A percentile compares a stretch with the other conserved stretches of the same genome.
phyloP scores from a whole-genome alignment of 1,140 invertebrate genomes.

The Olivierus martensii region DNA sequence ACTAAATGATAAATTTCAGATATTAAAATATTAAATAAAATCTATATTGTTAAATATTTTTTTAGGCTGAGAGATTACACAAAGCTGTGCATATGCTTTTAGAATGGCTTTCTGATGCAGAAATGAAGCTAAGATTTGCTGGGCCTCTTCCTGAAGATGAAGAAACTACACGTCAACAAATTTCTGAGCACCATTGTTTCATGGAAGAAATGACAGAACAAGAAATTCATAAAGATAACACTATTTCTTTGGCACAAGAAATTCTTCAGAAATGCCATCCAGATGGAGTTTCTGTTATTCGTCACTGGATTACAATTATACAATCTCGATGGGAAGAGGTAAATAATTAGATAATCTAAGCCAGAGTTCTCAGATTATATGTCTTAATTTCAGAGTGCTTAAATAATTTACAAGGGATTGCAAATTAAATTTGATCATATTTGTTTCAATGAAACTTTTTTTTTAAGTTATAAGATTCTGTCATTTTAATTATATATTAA shows the following conservation, averaged over 20 bases:
- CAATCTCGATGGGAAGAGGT: slow-evolving; percentile 93
- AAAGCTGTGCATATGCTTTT: slow-evolving; percentile 83
- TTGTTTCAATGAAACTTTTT: too few species aligned
- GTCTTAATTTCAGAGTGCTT: too few species aligned
- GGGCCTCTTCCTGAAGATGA: slow-evolving; percentile 82
- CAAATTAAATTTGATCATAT: too few species aligned
- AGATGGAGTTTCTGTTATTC: slow-evolving; percentile 83
- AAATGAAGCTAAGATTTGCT: slow-evolving; percentile 74
- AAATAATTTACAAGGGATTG: too few species aligned
- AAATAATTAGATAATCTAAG: neutral
- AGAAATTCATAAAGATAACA: slow-evolving; percentile 71
- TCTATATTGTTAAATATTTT: neutral
- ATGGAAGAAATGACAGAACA: slow-evolving; percentile 68
- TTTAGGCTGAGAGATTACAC: slow-evolving; percentile 76
- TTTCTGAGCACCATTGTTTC: slow-evolving; percentile 74
- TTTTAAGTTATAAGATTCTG: too few species aligned
- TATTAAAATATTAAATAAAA: too few species aligned
- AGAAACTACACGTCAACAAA: slow-evolving; percentile 64
- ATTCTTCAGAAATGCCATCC: slow-evolving; percentile 86
- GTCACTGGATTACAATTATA: slow-evolving; percentile 95
- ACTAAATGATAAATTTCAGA: too few species aligned
- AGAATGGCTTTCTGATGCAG: slow-evolving; percentile 91
- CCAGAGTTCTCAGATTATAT: too few species aligned
- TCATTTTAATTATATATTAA: too few species aligned
- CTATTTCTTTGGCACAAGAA: slow-evolving; percentile 68